Conservation (phyloP, 2,113 vertebrate genomes). For the Planiliza haematocheilus region DNA sequence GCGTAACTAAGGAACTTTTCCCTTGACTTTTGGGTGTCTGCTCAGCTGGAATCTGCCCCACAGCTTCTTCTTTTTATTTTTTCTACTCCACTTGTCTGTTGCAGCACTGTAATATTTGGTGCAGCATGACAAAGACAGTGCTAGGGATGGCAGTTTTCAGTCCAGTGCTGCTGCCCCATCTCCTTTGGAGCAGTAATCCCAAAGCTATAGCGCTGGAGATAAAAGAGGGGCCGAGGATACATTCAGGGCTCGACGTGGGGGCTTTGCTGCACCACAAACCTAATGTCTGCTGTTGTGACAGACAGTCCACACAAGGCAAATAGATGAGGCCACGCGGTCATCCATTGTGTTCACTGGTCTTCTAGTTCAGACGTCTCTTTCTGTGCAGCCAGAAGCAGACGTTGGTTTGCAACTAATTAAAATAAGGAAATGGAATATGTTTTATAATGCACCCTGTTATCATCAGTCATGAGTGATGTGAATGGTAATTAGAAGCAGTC, state of each 20-base stretch:
- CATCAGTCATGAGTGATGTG: background rate
- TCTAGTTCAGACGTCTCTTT: constrained; percentile 21
- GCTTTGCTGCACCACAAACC: constrained; percentile 69
- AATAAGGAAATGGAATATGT: background rate
- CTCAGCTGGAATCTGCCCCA: constrained; percentile 45
- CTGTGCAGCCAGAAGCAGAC: constrained; percentile 11
- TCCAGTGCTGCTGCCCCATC: constrained; percentile 37
- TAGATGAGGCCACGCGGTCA: constrained; percentile 42
- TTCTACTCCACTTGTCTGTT: constrained; percentile 12
- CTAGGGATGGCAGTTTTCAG: constrained; percentile 71
- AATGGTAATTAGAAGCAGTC: background rate
- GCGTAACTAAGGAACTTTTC: constrained; percentile 63
- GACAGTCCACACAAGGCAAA: constrained; percentile 22
- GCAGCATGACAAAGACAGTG: constrained; percentile 71
- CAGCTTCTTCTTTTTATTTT: background rate
- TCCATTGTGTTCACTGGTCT: constrained; percentile 52
- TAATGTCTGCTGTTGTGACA: constrained; percentile 65
- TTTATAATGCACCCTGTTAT: background rate
- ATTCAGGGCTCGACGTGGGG: constrained; percentile 71
- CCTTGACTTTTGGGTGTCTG: constrained; percentile 47
- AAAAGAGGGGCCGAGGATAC: constrained; percentile 72
- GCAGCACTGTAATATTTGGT: constrained; percentile 43
- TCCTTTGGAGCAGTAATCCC: constrained; percentile 76
- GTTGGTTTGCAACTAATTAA: background rate
- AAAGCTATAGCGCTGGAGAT: constrained; percentile 62